Percentiles rank a stretch among this genome's conserved stretches.
phyloP scores from a whole-genome alignment of 1,140 invertebrate genomes.

The Hypsibius dujardini region DNA sequence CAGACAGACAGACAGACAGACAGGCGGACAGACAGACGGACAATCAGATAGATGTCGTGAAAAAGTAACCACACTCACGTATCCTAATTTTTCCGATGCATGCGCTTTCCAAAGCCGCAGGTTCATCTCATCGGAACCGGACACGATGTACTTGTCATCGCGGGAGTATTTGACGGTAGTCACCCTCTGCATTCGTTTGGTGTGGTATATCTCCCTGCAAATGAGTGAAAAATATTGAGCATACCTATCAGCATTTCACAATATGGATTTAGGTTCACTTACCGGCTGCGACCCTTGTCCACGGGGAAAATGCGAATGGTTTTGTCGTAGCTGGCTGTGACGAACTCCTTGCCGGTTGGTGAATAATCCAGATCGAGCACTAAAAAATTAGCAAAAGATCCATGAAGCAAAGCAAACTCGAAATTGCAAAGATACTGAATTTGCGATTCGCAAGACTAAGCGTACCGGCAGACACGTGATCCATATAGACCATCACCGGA shows the following conservation, averaged over 20 bases:
- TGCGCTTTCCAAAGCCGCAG: conserved; percentile 93
- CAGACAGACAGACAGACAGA: too few species aligned
- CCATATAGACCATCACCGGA: conserved; percentile 73
- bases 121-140: conserved; percentile 97
- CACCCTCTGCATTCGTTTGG: conserved; percentile 89
- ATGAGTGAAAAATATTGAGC: too few species aligned
- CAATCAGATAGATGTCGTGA: conserved; percentile 21
- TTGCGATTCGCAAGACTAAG: too few species aligned
- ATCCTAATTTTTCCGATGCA: conserved; percentile 86
- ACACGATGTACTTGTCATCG: conserved; percentile 85
- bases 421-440: too few species aligned
- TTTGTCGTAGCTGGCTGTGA: conserved; percentile 88
- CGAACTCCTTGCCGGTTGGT: conserved; percentile 91
- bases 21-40: conserved; percentile 19
- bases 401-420: conserved; percentile 17
- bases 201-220: conserved; percentile 90
- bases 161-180: conserved; percentile 71
- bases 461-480: conserved; percentile 61
- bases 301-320: conserved; percentile 74
- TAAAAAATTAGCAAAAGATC: conserved; percentile 25
- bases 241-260: too few species aligned
- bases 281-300: conserved; percentile 43
- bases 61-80: conserved; percentile 45
- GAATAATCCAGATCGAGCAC: conserved; percentile 90
- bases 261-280: too few species aligned